A percentile compares a stretch with the other conserved stretches of the same genome.
Conservation (phyloP, 2,888 invertebrate genomes). For the Neuroscelio doddi region DNA sequence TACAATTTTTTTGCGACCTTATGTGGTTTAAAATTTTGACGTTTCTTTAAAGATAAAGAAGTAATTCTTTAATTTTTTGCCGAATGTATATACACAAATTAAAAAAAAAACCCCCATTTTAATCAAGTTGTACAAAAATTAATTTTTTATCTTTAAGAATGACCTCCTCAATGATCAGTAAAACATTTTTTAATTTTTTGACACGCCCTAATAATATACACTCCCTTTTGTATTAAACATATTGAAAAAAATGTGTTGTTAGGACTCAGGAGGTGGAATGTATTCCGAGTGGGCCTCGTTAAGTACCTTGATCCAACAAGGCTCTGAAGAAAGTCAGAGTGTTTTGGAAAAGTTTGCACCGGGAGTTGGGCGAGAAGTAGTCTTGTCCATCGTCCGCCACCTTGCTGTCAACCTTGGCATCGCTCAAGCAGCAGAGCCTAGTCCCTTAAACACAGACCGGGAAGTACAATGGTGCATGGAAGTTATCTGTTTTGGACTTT, state of each 20-base stretch:
- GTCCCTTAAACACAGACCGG: slow-evolving; percentile 86
- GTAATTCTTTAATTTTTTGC: too few relatives aligned
- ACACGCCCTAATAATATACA: too few relatives aligned
- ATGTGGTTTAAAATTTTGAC: too few relatives aligned
- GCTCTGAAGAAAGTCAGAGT: slow-evolving; percentile 78
- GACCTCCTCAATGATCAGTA: too few relatives aligned
- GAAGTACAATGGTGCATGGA: slow-evolving; percentile 92
- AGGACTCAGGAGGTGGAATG: slow-evolving; percentile 83
- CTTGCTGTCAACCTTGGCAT: slow-evolving; percentile 81
- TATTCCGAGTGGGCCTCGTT: slow-evolving; percentile 89
- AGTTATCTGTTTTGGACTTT: slow-evolving; percentile 92
- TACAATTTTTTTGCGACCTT: too few relatives aligned
- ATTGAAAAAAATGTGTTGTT: neutral
- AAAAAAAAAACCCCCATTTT: too few relatives aligned
- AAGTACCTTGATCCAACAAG: slow-evolving; percentile 78
- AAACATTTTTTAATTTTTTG: too few relatives aligned
- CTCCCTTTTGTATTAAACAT: too few relatives aligned
- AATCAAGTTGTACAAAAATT: too few relatives aligned
- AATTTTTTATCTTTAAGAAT: too few relatives aligned
- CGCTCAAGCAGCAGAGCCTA: slow-evolving; percentile 88
- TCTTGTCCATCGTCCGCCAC: slow-evolving; percentile 85
- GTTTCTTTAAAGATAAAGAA: too few relatives aligned
- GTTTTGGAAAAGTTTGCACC: slow-evolving; percentile 83
- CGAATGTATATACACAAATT: too few relatives aligned
- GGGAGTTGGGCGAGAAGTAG: slow-evolving; percentile 85